Conservation (phyloP, 2,113 vertebrate species). For the Epinephelus fuscoguttatus region DNA sequence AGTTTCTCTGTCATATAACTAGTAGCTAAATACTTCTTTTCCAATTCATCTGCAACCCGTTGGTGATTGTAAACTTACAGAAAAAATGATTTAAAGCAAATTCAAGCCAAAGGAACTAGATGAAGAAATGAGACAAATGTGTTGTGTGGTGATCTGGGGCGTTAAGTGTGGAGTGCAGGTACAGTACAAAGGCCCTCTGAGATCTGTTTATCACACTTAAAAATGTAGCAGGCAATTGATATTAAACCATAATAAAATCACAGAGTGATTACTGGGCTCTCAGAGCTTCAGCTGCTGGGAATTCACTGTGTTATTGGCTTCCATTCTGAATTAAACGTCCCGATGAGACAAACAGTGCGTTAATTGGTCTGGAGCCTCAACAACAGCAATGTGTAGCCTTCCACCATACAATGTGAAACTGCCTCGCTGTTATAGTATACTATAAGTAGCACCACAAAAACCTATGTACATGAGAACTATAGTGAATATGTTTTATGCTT, state of each 20-base stretch:
- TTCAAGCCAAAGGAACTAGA: constrained; percentile 35
- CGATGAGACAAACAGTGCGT: constrained; percentile 16
- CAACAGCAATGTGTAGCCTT: constrained; percentile 33
- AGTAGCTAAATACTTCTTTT: constrained; percentile 18
- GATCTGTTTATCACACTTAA: constrained; percentile 50
- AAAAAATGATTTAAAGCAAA: constrained; percentile 16
- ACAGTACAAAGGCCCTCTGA: constrained; percentile 46
- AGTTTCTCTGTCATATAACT: constrained; percentile 19
- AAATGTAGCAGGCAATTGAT: constrained; percentile 48
- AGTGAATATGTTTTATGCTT: constrained; percentile 75
- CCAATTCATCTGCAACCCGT: constrained; percentile 15
- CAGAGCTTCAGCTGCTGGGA: constrained; percentile 43
- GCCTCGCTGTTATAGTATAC: constrained; percentile 52
- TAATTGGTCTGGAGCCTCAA: constrained; percentile 30
- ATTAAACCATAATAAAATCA: constrained; percentile 30
- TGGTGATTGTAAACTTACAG: constrained; percentile 24
- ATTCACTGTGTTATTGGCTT: constrained; percentile 56
- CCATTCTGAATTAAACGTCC: constrained; percentile 24
- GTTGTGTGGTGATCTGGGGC: constrained; percentile 28
- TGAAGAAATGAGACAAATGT: constrained; percentile 27
- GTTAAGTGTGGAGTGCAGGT: constrained; percentile 35
- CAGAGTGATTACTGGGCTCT: constrained; percentile 47
- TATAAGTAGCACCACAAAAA: constrained; percentile 81
- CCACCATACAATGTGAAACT: constrained; percentile 45
- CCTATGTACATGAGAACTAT: constrained; percentile 81